Evolutionary conservation across 2,797 vertebrate genomes (phyloP).

Genomic region (Typhlichthys eigenmanni): DNA sequence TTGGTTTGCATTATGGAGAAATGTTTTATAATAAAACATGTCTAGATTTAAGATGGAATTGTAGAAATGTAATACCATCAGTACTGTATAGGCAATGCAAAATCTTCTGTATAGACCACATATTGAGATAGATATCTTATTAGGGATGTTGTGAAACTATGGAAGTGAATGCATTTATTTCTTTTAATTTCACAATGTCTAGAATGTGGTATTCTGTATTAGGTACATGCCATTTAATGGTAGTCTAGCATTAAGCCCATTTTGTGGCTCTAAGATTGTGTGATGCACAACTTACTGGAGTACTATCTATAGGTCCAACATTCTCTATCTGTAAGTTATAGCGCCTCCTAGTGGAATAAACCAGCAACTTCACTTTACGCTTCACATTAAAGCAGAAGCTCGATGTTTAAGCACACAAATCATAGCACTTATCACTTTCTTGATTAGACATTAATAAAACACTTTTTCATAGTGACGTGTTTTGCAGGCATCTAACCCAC

Average conservation of each 20-base stretch:
- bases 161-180: slow-evolving; percentile 63
- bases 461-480: neutral
- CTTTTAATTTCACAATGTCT: slow-evolving; percentile 39
- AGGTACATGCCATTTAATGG: too few relatives aligned
- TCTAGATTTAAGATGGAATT: slow-evolving; percentile 45
- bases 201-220: neutral
- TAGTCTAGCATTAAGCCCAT: too few relatives aligned
- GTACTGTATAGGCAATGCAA: slow-evolving; percentile 28
- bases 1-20: slow-evolving; percentile 53
- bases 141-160: slow-evolving; percentile 53
- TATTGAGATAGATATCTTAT: slow-evolving; percentile 36
- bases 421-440: slow-evolving; percentile 6
- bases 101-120: slow-evolving; percentile 31
- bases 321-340: too few relatives aligned
- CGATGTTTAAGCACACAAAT: slow-evolving; percentile 54
- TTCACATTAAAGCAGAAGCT: slow-evolving; percentile 24
- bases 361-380: neutral
- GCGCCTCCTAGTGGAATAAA: too few relatives aligned
- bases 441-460: neutral
- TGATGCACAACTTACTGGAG: too few relatives aligned
- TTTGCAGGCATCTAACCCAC: neutral
- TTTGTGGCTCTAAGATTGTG: too few relatives aligned
- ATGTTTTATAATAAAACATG: slow-evolving; percentile 57
- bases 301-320: too few relatives aligned
- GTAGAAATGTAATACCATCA: slow-evolving; percentile 21